Evolutionary conservation across 2,113 vertebrate species (phyloP).

Genomic region (Poicephalus meyeri): DNA sequence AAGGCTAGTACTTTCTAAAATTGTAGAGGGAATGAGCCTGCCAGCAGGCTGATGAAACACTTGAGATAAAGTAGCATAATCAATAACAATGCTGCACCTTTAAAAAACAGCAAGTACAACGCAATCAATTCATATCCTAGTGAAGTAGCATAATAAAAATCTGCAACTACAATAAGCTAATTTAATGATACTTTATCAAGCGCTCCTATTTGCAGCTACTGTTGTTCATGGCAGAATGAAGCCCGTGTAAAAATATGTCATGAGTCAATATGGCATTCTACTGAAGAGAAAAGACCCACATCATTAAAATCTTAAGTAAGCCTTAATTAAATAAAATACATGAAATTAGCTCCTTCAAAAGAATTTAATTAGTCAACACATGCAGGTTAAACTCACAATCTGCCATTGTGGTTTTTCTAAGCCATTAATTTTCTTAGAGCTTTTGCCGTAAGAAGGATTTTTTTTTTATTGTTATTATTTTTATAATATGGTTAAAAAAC

Average conservation of each 20-base stretch:
- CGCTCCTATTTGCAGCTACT: not conserved
- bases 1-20: not conserved
- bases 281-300: not conserved
- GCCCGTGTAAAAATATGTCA: constrained; percentile 42
- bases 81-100: constrained; percentile 45
- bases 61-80: constrained; percentile 52
- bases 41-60: constrained; percentile 44
- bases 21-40: not conserved
- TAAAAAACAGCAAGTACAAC: constrained; percentile 18
- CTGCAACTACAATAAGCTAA: constrained; percentile 54
- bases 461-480: not conserved
- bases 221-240: constrained; percentile 53
- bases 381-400: constrained; percentile 42
- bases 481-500: not conserved
- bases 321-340: constrained; percentile 47
- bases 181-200: constrained; percentile 50
- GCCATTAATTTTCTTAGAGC: not conserved
- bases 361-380: constrained; percentile 28
- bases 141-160: constrained; percentile 41
- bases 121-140: constrained; percentile 34
- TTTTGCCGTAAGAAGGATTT: not conserved
- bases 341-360: constrained; percentile 49
- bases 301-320: constrained; percentile 52
- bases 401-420: not conserved
- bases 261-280: constrained; percentile 37